Percentiles rank a stretch among this genome's conserved stretches.
phyloP scores from a whole-genome alignment of 2,888 invertebrate genomes.

The Ganaspis brasiliensis region DNA sequence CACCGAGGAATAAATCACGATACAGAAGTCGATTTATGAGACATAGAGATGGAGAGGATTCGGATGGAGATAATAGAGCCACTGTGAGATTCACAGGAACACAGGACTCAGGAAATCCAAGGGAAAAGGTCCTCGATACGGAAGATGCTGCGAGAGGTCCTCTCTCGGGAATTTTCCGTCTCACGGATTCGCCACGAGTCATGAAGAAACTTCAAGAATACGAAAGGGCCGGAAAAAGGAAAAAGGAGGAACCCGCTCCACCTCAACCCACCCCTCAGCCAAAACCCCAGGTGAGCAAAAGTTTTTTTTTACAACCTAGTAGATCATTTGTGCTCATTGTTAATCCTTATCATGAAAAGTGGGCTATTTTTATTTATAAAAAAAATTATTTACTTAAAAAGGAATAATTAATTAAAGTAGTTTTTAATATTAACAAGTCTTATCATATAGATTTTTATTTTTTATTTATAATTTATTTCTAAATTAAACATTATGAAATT shows the following conservation, averaged over 20 bases:
- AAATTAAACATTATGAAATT: too few relatives aligned
- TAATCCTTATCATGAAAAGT: too few relatives aligned
- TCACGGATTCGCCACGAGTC: conserved; percentile 93
- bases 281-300: conserved; percentile 82
- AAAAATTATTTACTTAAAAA: too few relatives aligned
- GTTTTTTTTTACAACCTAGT: too few relatives aligned
- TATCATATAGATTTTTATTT: too few relatives aligned
- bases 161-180: conserved; percentile 92
- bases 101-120: conserved; percentile 78
- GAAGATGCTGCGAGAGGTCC: conserved; percentile 94
- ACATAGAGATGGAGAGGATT: conserved; percentile 87
- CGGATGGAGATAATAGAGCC: conserved; percentile 87
- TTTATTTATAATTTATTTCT: too few relatives aligned
- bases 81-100: conserved; percentile 84
- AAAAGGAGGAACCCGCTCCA: conserved; percentile 87
- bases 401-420: too few relatives aligned
- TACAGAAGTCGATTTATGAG: conserved; percentile 81
- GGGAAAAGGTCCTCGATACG: conserved; percentile 91
- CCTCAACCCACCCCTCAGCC: conserved; percentile 81
- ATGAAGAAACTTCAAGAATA: conserved; percentile 94
- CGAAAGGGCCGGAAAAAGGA: conserved; percentile 86
- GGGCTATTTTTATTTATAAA: too few relatives aligned
- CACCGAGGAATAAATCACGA: conserved; percentile 77
- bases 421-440: too few relatives aligned
- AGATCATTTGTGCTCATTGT: too few relatives aligned